These are phyloP conservation scores for Mormyrus iriodes DNA, from an alignment of 2,113 vertebrate species.

Conservation along the genomic window DNA sequence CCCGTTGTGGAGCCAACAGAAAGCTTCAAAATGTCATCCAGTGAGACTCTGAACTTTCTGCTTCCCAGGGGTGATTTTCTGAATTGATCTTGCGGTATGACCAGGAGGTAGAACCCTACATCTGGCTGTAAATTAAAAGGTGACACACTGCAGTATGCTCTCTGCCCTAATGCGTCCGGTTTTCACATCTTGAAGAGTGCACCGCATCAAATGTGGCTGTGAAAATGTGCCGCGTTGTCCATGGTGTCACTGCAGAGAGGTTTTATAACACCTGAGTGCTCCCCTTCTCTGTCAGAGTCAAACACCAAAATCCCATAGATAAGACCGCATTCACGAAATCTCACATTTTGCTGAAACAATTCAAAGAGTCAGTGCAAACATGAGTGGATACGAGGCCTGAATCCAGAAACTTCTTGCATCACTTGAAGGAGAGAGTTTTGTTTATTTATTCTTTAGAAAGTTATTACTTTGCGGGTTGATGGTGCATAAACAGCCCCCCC, in stretches of 20 bases:
- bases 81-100: constrained; percentile 23
- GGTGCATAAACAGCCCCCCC: neutral
- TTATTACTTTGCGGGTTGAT: neutral
- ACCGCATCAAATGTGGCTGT: neutral
- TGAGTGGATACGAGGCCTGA: neutral
- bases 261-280: neutral
- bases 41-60: constrained; percentile 34
- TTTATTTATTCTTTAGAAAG: no score
- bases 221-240: neutral
- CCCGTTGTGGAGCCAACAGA: constrained; percentile 24
- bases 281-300: neutral
- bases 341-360: neutral
- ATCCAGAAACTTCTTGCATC: neutral
- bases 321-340: neutral
- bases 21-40: constrained; percentile 32
- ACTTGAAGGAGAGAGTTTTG: neutral
- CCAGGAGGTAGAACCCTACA: constrained; percentile 23
- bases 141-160: constrained; percentile 3
- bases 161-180: neutral
- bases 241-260: neutral
- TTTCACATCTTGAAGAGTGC: no score
- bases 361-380: neutral
- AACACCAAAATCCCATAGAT: neutral
- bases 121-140: constrained; percentile 28
- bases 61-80: constrained; percentile 25